A percentile compares a stretch with the other conserved stretches of the same genome.
Conservation (phyloP, 2,888 invertebrate genomes). For the Tholera decimalis region DNA sequence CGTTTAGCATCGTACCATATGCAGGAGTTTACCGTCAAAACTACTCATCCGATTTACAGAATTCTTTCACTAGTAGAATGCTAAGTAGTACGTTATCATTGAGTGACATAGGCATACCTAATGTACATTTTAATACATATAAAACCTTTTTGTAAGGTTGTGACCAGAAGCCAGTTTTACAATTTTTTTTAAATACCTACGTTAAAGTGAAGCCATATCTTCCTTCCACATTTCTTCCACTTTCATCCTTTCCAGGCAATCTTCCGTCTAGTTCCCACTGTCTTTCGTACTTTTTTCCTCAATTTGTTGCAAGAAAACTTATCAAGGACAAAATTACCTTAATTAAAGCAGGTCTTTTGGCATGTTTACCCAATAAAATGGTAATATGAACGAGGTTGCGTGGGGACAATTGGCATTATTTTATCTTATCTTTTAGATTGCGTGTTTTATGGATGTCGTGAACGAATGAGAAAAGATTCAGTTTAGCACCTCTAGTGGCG, state of each 20-base stretch:
- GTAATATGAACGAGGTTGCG: constrained; percentile 51
- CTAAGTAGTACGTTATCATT: too few relatives aligned
- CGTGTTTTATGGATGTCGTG: constrained; percentile 31
- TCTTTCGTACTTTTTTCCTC: constrained; percentile 55
- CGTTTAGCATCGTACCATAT: too few relatives aligned
- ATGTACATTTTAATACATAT: too few relatives aligned
- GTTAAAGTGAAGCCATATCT: not conserved
- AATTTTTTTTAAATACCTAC: too few relatives aligned
- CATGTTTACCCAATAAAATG: constrained; percentile 60
- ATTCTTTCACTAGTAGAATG: too few relatives aligned
- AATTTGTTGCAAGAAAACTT: constrained; percentile 60
- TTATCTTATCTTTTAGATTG: constrained; percentile 56
- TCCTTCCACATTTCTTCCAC: not conserved
- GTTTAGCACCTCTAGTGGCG: constrained; percentile 6
- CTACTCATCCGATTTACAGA: too few relatives aligned
- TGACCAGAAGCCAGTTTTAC: not conserved
- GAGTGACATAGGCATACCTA: too few relatives aligned
- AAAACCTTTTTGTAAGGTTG: too few relatives aligned
- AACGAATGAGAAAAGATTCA: constrained; percentile 17
- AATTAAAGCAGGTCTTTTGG: constrained; percentile 57
- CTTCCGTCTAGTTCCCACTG: constrained; percentile 6
- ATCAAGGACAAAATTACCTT: constrained; percentile 59
- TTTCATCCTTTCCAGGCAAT: constrained; percentile 6
- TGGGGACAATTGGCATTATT: constrained; percentile 49
- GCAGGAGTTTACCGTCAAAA: too few relatives aligned